Evolutionary conservation across 1,140 invertebrate genomes (phyloP), one percentile per base, ranked within the genome.

Genomic region (Piezodorus guildinii): DNA sequence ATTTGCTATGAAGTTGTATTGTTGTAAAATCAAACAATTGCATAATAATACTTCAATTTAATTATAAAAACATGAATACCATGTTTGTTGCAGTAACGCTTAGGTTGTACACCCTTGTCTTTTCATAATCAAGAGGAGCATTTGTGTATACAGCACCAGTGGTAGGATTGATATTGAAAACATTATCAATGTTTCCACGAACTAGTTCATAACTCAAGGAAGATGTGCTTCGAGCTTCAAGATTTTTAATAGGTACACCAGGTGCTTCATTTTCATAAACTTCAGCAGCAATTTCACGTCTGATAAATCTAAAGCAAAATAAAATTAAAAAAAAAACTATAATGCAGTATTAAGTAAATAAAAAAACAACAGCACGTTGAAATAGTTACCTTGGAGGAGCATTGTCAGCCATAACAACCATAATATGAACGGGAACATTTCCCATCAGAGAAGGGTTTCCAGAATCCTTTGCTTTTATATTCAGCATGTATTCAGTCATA

Each of bases 321-420:
- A 2, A n/a, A 49, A n/a, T 49, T 2, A n/a, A n/a, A n/a, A n/a
- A n/a, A n/a, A n/a, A 46, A 6, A n/a, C 15, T 46, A n/a, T n/a
- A 46, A 15, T n/a, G 17, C 10, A 19, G 8, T 30, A 30, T 30
- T 39, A 16, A 30, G 19, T 21, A 58, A 16, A 58, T 30, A 34
- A 39, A 39, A 1, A 5, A 39, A 1, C 12, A 39, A 39, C 12
- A 10, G 34, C 12, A 62, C 25, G 39, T 66, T 60, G 68, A 63
- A 14, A 52, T 19, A 23, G 46, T 62, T 70, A 80, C 76, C 82
- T 83, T 2, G 94, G 94, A 19, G 91, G 87, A 61, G 90, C 85
- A 73, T 93, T 90, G 70, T 91, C 89, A 0, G 91, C 88, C 80
- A 93, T 90, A 0, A 90, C 91, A 12, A 96, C 80, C 71, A 85